Evolutionary conservation across 1,140 invertebrate genomes (phyloP), one percentile per base, ranked within the genome.

Genomic region (Proctacanthus coquilletti): DNA sequence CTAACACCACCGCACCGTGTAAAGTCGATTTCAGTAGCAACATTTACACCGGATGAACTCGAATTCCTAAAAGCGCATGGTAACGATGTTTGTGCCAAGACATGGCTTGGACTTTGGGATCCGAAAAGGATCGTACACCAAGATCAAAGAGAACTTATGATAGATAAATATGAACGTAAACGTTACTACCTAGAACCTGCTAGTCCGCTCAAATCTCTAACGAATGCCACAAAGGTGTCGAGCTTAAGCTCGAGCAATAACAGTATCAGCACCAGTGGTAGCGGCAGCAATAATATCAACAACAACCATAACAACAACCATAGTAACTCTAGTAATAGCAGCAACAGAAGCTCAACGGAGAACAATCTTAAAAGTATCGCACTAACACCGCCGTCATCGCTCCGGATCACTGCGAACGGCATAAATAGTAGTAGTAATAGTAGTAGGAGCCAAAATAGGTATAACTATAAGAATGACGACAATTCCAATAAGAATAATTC

Each of bases 21-120:
- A 19, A 98, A 98, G 65, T 97, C 93, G 21, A 97, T 98, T 50
- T 95, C 92, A 5, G 96, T 98, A 93, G 87, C 93, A 29, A 94
- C 84, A 50, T 98, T 98, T 62, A 92, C 82, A 42, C 73, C 79
- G 45, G 93, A 98, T 46, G 94, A 98, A 68, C 81, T 98, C 55
- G 87, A 93, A 58, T 81, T 86, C 52, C 71, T 98, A 43, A 83
- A 79, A 68, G 70, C 71, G 39, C 77, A 79, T 64, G 93, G 93
- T 44, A 98, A 98, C 65, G 88, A 95, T 70, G 80, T 86, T 51
- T 94, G 89, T 60, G 71, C 77, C 49, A 79, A 78, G 60, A 80
- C 88, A 42, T 97, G 88, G 87, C 66, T 96, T 41, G 89, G 84
- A 3, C 63, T 88, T 25, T 81, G 83, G 66, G 81, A 84, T 64